These are phyloP conservation scores for Salvelinus alpinus DNA, from an alignment of 2,113 vertebrate genomes.

Conservation along the genomic window DNA sequence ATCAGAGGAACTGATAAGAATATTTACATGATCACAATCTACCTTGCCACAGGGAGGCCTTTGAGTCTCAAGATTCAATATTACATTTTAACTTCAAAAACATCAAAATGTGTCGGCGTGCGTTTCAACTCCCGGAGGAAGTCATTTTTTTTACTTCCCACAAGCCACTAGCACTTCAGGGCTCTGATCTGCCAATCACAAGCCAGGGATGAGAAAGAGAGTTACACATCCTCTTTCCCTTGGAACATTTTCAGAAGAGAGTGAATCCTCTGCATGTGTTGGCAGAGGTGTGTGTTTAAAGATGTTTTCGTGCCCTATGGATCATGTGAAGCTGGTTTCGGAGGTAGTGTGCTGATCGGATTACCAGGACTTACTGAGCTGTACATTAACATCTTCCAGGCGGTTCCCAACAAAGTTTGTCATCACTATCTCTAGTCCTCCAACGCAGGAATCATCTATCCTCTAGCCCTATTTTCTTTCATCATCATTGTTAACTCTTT, in stretches of 20 bases:
- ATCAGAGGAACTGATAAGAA: slow-evolving; percentile 14
- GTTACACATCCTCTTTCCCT: not conserved
- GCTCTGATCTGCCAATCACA: slow-evolving; percentile 14
- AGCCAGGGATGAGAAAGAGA: not conserved
- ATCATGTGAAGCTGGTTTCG: not conserved
- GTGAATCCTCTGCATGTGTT: not conserved
- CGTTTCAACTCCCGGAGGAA: slow-evolving; percentile 19
- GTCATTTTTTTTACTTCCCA: slow-evolving; percentile 12
- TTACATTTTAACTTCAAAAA: slow-evolving; percentile 28
- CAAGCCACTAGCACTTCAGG: not conserved
- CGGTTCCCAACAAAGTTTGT: not conserved
- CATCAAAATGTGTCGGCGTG: slow-evolving; percentile 14
- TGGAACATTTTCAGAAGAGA: too few relatives aligned
- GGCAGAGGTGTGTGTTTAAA: not conserved
- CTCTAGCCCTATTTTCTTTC: not conserved
- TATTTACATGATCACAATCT: slow-evolving; percentile 32
- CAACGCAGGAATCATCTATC: too few relatives aligned
- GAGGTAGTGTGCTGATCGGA: not conserved
- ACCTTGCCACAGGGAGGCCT: not conserved
- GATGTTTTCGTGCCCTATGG: not conserved
- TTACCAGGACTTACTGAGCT: not conserved
- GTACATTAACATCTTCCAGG: not conserved
- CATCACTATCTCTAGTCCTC: slow-evolving; percentile 1
- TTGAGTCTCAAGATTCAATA: slow-evolving; percentile 23
- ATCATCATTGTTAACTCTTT: not conserved